Evolutionary conservation across 2,888 invertebrate species (phyloP), one percentile per base, ranked within the genome.

Genomic region (Polydrusus cervinus): DNA sequence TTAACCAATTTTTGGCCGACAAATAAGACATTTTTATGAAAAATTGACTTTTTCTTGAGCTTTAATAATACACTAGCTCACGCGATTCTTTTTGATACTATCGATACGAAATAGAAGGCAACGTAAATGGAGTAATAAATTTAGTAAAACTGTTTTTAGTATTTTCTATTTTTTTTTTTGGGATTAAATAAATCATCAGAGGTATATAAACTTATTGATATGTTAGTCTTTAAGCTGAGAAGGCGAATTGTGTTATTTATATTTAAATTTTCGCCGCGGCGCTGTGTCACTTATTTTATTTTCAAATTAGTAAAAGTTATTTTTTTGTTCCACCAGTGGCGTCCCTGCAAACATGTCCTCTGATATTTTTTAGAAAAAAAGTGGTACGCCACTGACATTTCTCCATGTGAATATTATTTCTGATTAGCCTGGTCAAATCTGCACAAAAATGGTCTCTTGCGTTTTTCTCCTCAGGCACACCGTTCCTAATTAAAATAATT

Each of bases 21-120:
- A 30, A 74, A 65, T 74, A 74, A 74, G 74, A 74, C 74, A 74
- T 74, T 74, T 74, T 70, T 70, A 70, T 74, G 74, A 74, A 68
- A 74, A 74, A 74, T 74, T 65, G 70, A 74, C 74, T 74, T 74
- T 69, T 69, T 72, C 47, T 51, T 66, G 47, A 62, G 68, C 60
- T 65, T 71, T 64, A 70, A 70, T 74, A 74, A 74, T 70, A 60
- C 65, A 9, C 70, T 57, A 49, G 51, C 65, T 69, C 74, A 74
- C 74, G 74, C 74, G 68, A 74, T 74, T 64, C 64, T 45, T 66
- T 70, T 40, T 53, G 74, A 74, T 74, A 45, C 25, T 65, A 74
- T 74, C 74, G 70, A 74, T 74, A 65, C 65, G 70, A 65, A 74
- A 74, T 64, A 68, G 61, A 74, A 65, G 65, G 69, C 74, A 45